Base-by-base conservation (phyloP, 30 jellyfish, hydroid and myxozoan species). In the Sanderia malayensis region DNA sequence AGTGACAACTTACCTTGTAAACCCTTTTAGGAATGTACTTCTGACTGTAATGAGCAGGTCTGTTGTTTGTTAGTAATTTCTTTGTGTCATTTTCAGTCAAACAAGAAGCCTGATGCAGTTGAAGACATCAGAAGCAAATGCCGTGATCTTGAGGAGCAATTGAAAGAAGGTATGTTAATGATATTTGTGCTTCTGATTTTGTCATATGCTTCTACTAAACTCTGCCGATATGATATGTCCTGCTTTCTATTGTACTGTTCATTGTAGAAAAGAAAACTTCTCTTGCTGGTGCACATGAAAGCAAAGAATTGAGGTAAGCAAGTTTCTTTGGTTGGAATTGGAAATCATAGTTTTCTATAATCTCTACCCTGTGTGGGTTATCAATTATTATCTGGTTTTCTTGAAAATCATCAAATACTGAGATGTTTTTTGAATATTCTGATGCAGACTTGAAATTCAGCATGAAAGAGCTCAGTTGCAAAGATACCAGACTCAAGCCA, bases 31-130 rank as follows among this genome's bases (percentile, higher is more conserved):
- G n/a, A n/a, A n/a, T n/a, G n/a, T n/a, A n/a, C n/a, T n/a, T n/a
- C n/a, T n/a, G n/a, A n/a, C n/a, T n/a, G n/a, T n/a, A n/a, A n/a
- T n/a, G n/a, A n/a, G n/a, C n/a, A n/a, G n/a, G n/a, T n/a, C n/a
- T n/a, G n/a, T n/a, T n/a, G n/a, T n/a, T n/a, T n/a, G n/a, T n/a
- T n/a, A n/a, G n/a, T n/a, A n/a, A n/a, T n/a, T n/a, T n/a, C n/a
- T n/a, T n/a, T n/a, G n/a, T n/a, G n/a, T n/a, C n/a, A n/a, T 44
- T 79, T 61, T 4, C 29, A 90, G 95, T 94, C 94, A 3, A 75
- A 83, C 74, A 95, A 83, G 53, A 83, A 83, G 55, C 92, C 69
- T 17, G 98, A 90, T 77, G 91, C 91, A 29, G 70, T 78, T 21
- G 95, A 76, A 29, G 94, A 61, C 19, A 81, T 82, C 4, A 83